Conservation (phyloP, 2,797 vertebrate species). For the Lates japonicus region DNA sequence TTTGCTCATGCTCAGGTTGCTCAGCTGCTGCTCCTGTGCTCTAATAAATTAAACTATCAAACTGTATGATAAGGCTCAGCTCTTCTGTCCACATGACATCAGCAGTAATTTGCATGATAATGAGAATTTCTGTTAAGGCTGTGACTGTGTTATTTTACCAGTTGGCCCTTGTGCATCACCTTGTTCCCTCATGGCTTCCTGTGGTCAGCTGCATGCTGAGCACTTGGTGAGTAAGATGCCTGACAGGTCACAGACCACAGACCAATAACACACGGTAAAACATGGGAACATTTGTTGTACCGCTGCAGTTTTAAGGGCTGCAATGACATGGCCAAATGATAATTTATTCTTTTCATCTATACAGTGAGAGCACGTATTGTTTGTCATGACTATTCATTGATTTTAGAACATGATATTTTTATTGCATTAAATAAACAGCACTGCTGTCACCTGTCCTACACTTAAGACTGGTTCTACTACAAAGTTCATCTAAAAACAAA, state of each 20-base stretch:
- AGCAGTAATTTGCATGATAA: conserved; percentile 35
- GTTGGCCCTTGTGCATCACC: neutral
- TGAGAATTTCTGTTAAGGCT: conserved; percentile 6
- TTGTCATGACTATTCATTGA: neutral
- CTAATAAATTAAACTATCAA: neutral
- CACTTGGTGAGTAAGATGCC: neutral
- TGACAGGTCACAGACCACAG: neutral
- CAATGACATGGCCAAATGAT: neutral
- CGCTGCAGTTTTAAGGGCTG: neutral
- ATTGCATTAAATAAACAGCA: neutral
- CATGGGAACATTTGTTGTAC: neutral
- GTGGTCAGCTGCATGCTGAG: neutral
- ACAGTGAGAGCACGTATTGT: neutral
- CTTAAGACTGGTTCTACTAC: neutral
- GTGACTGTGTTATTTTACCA: no score
- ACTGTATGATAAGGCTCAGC: neutral
- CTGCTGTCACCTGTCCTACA: neutral
- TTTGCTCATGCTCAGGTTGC: conserved; percentile 6
- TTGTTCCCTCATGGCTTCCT: neutral
- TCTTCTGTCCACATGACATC: neutral
- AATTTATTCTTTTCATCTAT: neutral
- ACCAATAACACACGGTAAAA: neutral
- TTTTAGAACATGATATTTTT: neutral
- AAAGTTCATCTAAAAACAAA: neutral
- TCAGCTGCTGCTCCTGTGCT: neutral